Conservation (phyloP, 1,140 invertebrate genomes). For the Melitaea cinxia region DNA sequence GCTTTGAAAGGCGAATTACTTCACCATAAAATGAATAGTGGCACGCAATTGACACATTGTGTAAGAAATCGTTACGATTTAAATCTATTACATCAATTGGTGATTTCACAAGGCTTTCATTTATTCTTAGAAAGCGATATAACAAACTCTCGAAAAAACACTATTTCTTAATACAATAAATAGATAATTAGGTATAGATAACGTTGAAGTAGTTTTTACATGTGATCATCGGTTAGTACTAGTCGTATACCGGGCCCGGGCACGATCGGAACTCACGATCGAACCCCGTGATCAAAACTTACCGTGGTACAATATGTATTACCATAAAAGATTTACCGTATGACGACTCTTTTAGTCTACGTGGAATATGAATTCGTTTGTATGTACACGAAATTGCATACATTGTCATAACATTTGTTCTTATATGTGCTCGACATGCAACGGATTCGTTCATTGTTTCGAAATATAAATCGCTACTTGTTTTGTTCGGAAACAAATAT, state of each 20-base stretch:
- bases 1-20: conserved; percentile 4
- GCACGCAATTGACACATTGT: not conserved
- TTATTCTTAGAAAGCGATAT: not conserved
- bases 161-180: not conserved
- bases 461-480: conserved; percentile 38
- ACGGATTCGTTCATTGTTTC: conserved; percentile 48
- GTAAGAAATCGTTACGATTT: not conserved
- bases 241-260: conserved; percentile 34
- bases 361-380: conserved; percentile 74
- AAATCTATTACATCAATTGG: not conserved
- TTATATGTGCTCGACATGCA: conserved; percentile 41
- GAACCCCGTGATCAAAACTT: conserved; percentile 66
- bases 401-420: conserved; percentile 69
- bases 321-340: conserved; percentile 76
- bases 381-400: conserved; percentile 72
- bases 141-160: not conserved
- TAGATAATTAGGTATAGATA: not conserved
- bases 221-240: conserved; percentile 1
- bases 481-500: conserved; percentile 23
- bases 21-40: conserved; percentile 7
- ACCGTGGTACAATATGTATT: conserved; percentile 63
- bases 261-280: conserved; percentile 71
- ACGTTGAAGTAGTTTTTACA: not conserved
- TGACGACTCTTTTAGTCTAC: conserved; percentile 72
- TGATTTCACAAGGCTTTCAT: not conserved